Conservation (phyloP, 2,797 vertebrate genomes). For the Syngnathus acus region DNA sequence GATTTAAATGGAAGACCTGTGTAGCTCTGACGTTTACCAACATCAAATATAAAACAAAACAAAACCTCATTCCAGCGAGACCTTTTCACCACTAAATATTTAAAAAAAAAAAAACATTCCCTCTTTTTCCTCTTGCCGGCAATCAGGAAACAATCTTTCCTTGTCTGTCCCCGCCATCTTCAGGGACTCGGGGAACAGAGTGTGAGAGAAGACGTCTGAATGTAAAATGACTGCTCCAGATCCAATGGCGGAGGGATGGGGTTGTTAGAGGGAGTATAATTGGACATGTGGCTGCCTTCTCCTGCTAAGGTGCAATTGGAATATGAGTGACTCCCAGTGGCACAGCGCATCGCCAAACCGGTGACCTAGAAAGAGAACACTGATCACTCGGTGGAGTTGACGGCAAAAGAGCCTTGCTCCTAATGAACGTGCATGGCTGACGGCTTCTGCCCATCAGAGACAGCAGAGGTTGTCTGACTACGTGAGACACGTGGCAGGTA, state of each 20-base stretch:
- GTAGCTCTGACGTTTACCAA: constrained; percentile 60
- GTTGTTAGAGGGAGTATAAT: constrained; percentile 59
- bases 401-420: constrained; percentile 33
- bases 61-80: constrained; percentile 64
- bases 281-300: constrained; percentile 59
- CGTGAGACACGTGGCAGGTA: constrained; percentile 6
- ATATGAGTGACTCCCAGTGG: constrained; percentile 58
- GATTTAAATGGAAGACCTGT: constrained; percentile 65
- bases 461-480: constrained; percentile 42
- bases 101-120: constrained; percentile 46
- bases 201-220: constrained; percentile 59
- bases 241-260: constrained; percentile 50
- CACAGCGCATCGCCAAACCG: constrained; percentile 59
- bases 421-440: constrained; percentile 33
- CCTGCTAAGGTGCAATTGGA: constrained; percentile 44
- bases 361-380: constrained; percentile 75
- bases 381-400: constrained; percentile 67
- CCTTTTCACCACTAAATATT: constrained; percentile 64
- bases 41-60: constrained; percentile 71
- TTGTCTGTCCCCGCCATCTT: constrained; percentile 64
- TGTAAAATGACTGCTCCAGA: constrained; percentile 66
- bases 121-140: constrained; percentile 59
- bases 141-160: constrained; percentile 72
- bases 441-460: constrained; percentile 41
- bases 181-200: constrained; percentile 54